Evolutionary conservation across 1,140 invertebrate species (phyloP), one percentile per base, ranked within the genome.

Genomic region (Nomia melanderi): DNA sequence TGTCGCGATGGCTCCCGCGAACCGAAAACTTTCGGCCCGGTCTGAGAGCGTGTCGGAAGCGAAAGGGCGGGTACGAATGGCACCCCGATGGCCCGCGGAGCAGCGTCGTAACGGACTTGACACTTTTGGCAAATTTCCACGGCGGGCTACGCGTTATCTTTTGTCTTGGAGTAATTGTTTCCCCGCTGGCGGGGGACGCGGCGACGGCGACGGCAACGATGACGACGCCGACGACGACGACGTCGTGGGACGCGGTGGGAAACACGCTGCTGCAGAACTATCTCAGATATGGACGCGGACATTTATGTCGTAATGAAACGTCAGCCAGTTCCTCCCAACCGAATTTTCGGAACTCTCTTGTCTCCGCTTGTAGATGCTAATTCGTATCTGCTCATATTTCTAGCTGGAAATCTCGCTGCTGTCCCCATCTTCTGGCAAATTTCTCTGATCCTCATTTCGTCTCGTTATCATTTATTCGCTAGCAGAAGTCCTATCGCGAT

Each of bases 71-170:
- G 63, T 27, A 62, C 41, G 44, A 71, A 69, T 39, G 54, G 31
- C 73, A 56, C 31, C 31, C 62, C 23, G 41, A 69, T 76, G 65
- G 54, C 54, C 39, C 65, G 50, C 39, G 23, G 54, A 23, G 33
- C 64, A 54, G 54, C 60, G 31, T n/a, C n/a, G 64, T 12, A 54
- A n/a, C 67, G 54, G 44, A 83, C 76, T 73, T 78, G 84, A 84
- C 81, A 83, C 85, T 83, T 82, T 87, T 89, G 88, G 88, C 88
- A 88, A 89, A 89, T 88, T 88, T 88, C 87, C 87, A 89, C 81
- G 63, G 57, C 64, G 59, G 65, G 44, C 65, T 70, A 81, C 71
- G 83, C 78, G 85, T 81, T 86, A 87, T 88, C 88, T 87, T 88
- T 88, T 85, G 86, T 87, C 81, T 79, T 78, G 57, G 66, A 86